phyloP scores from a whole-genome alignment of 2,888 invertebrate species.

The Epirrhoe tristata region DNA sequence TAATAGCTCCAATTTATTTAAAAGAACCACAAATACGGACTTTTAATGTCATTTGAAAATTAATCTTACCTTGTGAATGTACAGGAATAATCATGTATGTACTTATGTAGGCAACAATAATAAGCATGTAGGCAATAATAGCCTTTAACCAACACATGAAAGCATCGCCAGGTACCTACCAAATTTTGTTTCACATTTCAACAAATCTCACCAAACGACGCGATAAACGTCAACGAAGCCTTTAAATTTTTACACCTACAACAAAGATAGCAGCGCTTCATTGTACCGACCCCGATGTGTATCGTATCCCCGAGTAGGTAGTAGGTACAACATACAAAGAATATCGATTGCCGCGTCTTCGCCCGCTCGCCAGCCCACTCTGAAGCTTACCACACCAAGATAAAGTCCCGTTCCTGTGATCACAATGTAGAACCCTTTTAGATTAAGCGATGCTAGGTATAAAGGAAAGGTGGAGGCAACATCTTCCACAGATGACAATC shows the following conservation, averaged over 20 bases:
- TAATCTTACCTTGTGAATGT: too few species aligned
- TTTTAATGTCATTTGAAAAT: too few species aligned
- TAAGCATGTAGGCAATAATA: background rate
- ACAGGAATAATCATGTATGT: too few species aligned
- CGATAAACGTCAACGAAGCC: constrained; percentile 37
- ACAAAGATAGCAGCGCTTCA: constrained; percentile 47
- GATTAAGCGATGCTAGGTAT: constrained; percentile 71
- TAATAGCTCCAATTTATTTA: too few species aligned
- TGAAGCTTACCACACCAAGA: constrained; percentile 48
- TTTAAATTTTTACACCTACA: constrained; percentile 45
- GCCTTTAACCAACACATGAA: background rate
- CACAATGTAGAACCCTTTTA: constrained; percentile 74
- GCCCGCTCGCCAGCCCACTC: constrained; percentile 32
- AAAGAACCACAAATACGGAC: too few species aligned
- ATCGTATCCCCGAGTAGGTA: constrained; percentile 41
- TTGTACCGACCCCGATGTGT: constrained; percentile 49
- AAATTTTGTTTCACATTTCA: constrained; percentile 23
- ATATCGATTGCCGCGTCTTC: constrained; percentile 61
- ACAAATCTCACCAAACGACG: constrained; percentile 31
- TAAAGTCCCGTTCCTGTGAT: constrained; percentile 56
- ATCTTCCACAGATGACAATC: constrained; percentile 82
- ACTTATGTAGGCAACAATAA: too few species aligned
- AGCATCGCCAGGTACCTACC: background rate
- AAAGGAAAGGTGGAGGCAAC: constrained; percentile 74
- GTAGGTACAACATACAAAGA: constrained; percentile 53